phyloP scores from a whole-genome alignment of 2,888 invertebrate species.

The Coronaproctus castanopsis region DNA sequence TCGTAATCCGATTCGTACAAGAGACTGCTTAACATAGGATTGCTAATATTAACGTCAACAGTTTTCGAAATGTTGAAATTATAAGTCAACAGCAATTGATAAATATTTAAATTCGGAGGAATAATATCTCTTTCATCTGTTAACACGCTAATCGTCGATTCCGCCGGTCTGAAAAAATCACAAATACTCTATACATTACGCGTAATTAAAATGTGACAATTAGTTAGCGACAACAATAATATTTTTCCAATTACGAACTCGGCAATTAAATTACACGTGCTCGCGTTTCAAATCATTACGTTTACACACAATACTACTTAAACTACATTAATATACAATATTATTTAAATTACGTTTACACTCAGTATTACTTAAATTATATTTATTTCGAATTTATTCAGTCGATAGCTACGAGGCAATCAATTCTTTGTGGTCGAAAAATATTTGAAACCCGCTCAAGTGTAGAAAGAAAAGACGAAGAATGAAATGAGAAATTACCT shows the following conservation, averaged over 20 bases:
- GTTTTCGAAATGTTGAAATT: constrained; percentile 60
- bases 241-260: too few relatives aligned
- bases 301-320: not conserved
- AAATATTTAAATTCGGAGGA: constrained; percentile 34
- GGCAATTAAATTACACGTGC: too few relatives aligned
- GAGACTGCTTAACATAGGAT: constrained; percentile 60
- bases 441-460: too few relatives aligned
- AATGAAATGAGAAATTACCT: too few relatives aligned
- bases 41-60: constrained; percentile 60
- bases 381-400: too few relatives aligned
- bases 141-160: constrained; percentile 58
- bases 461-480: too few relatives aligned
- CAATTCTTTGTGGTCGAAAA: too few relatives aligned
- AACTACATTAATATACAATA: too few relatives aligned
- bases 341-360: too few relatives aligned
- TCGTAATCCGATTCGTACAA: constrained; percentile 92
- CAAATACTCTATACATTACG: not conserved
- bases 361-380: too few relatives aligned
- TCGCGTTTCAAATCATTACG: not conserved
- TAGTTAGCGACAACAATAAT: too few relatives aligned
- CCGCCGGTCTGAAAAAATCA: constrained; percentile 45
- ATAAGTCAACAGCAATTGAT: constrained; percentile 72
- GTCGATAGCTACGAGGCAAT: too few relatives aligned
- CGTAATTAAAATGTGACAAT: not conserved
- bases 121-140: constrained; percentile 38